Evolutionary conservation across 2,797 vertebrate genomes (phyloP).

Genomic region (Poliocrania exsul): DNA sequence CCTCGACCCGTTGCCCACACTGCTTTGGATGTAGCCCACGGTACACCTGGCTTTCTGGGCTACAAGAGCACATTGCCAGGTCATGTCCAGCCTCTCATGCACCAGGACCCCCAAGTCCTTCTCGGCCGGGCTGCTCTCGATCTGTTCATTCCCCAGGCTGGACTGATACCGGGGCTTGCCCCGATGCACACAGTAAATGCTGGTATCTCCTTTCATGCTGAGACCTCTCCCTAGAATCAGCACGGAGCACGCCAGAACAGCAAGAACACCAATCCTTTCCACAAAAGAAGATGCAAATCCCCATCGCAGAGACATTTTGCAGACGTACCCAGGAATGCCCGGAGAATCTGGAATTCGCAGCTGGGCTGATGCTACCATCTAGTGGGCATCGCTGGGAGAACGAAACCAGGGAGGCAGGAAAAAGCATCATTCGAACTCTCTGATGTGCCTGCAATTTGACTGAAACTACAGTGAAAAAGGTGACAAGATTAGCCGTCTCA

Average conservation of each 20-base stretch:
- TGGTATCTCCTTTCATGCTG: fast-evolving
- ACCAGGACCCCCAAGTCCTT: background rate
- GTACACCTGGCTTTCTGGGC: fast-evolving
- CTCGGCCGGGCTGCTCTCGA: background rate
- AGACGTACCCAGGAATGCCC: fast-evolving
- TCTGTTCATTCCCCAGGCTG: background rate
- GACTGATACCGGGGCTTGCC: fast-evolving
- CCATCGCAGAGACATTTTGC: background rate
- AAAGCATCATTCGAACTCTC: fast-evolving
- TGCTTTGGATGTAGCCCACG: background rate
- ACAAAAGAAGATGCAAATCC: fast-evolving
- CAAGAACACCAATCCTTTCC: background rate
- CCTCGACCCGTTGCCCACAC: background rate
- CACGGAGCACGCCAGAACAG: fast-evolving
- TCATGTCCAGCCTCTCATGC: background rate
- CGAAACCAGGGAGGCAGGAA: fast-evolving
- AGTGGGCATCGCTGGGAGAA: background rate
- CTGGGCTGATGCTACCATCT: slow-evolving; percentile 47
- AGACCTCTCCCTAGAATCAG: background rate
- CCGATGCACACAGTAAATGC: fast-evolving
- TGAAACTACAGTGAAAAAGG: background rate
- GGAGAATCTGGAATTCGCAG: fast-evolving
- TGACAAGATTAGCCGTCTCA: background rate
- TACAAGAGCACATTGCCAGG: fast-evolving
- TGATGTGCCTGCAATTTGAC: fast-evolving